Evolutionary conservation across 1,140 invertebrate species (phyloP).

Genomic region (Aphaenogaster floridana): DNA sequence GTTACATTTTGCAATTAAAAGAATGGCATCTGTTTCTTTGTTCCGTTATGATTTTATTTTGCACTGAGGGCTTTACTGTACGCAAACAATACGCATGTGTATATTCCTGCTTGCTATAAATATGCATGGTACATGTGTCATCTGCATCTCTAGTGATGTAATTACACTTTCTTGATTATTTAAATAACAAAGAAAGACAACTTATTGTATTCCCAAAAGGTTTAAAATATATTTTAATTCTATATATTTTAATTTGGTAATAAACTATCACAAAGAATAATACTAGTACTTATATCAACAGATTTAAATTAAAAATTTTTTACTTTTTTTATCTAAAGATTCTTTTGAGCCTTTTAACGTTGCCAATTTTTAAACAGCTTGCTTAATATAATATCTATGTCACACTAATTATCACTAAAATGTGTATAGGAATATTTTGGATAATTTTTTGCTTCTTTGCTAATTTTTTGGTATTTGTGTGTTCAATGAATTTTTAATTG

Average conservation of each 20-base stretch:
- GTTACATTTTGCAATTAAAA: constrained; percentile 17
- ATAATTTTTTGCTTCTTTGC: not conserved
- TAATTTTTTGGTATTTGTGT: not conserved
- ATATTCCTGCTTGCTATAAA: not conserved
- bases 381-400: not conserved
- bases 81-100: not conserved
- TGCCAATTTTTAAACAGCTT: not conserved
- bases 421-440: not conserved
- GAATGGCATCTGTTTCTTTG: constrained; percentile 50
- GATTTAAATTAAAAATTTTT: not conserved
- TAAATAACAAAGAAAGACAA: not conserved
- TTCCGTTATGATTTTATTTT: not conserved
- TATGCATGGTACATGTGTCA: constrained; percentile 7
- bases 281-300: not conserved
- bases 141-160: not conserved
- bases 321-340: not conserved
- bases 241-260: constrained; percentile 8
- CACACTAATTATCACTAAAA: not conserved
- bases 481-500: not conserved
- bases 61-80: not conserved
- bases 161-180: not conserved
- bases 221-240: not conserved
- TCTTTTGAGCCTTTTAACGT: not conserved
- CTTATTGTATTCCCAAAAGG: not conserved
- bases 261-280: not conserved